Conservation (phyloP, 1,140 invertebrate genomes). For the Calliopsis andreniformis region DNA sequence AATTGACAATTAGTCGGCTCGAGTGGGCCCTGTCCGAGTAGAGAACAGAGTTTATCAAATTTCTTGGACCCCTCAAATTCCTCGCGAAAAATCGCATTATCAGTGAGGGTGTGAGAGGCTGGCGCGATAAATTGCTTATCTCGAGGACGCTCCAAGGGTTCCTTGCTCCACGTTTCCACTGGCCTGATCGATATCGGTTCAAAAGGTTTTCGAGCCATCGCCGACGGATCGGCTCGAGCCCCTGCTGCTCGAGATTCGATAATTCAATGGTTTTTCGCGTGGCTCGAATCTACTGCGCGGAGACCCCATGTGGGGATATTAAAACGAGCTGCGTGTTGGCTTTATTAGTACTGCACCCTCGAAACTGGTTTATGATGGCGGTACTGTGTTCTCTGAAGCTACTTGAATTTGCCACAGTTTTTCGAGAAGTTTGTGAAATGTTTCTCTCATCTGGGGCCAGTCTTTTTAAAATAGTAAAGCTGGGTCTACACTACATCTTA, state of each 20-base stretch:
- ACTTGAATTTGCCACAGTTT: no score
- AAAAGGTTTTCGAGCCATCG: slow-evolving; percentile 19
- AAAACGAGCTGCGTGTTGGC: slow-evolving; percentile 43
- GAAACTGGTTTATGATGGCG: no score
- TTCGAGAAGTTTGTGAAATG: no score
- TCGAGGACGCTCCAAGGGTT: slow-evolving; percentile 7
- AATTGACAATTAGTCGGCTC: background rate
- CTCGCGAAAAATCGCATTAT: no score
- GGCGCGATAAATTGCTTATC: slow-evolving; percentile 17
- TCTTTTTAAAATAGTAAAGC: no score
- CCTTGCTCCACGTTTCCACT: slow-evolving; percentile 8
- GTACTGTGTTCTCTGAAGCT: no score
- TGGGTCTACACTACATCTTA: no score
- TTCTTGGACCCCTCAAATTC: no score
- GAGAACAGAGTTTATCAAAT: no score
- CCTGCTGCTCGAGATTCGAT: slow-evolving; percentile 25
- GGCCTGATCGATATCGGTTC: slow-evolving; percentile 26
- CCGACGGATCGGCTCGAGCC: slow-evolving; percentile 2
- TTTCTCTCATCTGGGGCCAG: no score
- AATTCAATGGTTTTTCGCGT: slow-evolving; percentile 15
- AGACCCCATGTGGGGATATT: slow-evolving; percentile 17
- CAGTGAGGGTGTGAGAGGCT: background rate
- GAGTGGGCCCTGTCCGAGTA: no score
- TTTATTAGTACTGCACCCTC: slow-evolving; percentile 10
- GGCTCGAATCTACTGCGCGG: background rate